A percentile compares a stretch with the other conserved stretches of the same genome.
These are phyloP conservation scores for Matsumurasca onukii DNA, from an alignment of 1,140 invertebrate genomes.

Conservation along the genomic window DNA sequence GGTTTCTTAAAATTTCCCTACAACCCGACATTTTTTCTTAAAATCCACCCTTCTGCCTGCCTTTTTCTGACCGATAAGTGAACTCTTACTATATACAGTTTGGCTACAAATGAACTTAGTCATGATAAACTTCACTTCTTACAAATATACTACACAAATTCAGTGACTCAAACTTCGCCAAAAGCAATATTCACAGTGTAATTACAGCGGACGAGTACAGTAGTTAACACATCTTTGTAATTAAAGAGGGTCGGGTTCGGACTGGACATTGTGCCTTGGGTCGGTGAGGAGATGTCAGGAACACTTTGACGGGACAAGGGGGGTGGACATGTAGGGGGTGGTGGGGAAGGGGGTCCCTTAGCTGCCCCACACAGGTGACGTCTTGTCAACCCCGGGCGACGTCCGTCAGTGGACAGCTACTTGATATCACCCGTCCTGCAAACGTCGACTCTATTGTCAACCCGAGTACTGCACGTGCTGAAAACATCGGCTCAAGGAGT, in stretches of 20 bases:
- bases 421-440: conserved; percentile 2
- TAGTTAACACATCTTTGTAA: conserved; percentile 16
- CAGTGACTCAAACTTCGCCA: too few species aligned
- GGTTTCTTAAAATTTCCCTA: too few species aligned
- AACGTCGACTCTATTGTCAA: conserved; percentile 9
- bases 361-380: conserved; percentile 20
- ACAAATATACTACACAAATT: too few species aligned
- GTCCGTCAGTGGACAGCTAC: conserved; percentile 9
- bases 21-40: too few species aligned
- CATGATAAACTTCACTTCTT: too few species aligned
- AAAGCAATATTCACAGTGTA: too few species aligned
- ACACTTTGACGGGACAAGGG: conserved; percentile 9
- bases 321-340: background rate
- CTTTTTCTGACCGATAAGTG: too few species aligned
- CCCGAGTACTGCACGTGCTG: background rate
- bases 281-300: conserved; percentile 22
- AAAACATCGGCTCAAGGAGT: background rate
- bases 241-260: conserved; percentile 8
- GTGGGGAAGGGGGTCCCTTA: conserved; percentile 16
- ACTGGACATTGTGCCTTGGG: background rate
- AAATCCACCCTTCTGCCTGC: too few species aligned
- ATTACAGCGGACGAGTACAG: conserved; percentile 1
- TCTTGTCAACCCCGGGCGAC: conserved; percentile 22
- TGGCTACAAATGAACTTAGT: too few species aligned
- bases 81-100: too few species aligned